Evolutionary conservation across 2,888 invertebrate genomes (phyloP), one percentile per base, ranked within the genome.

Genomic region (Nemapogon koenigi): DNA sequence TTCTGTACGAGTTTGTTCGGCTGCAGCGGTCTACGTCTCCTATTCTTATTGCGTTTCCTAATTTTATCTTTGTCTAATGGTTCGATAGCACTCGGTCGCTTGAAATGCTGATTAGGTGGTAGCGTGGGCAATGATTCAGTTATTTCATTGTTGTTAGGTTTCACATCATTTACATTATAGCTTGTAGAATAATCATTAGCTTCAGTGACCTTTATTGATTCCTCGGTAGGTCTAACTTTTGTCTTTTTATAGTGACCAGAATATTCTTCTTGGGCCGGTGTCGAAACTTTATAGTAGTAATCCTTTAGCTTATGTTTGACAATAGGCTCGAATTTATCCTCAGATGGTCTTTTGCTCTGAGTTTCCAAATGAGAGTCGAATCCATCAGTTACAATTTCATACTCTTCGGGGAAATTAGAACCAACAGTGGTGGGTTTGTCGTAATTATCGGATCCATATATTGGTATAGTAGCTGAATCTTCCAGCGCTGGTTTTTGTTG

Each of bases 281-380:
- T 73, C 35, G 75, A 72, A 36, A 75, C 70, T 49, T 63, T 73
- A 40, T 78, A 76, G 45, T 76, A 78, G 51, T 76, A 75, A 41
- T 78, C 78, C 49, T 72, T 75, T 10, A 75, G 59, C 43, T 76
- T 75, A 43, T 72, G 62, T 41, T 67, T 65, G 40, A 62, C 63
- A 44, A 78, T 72, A 13, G 76, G 75, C 52, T 76, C 73, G 50
- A 73, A 75, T 43, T 75, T 75, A 46, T 76, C 72, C 43, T 68
- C 73, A 44, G 66, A 51, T 39, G 78, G 78, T 51, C 69, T 69
- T 52, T 71, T 67, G 49, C 66, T 76, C 68, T 76, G 73, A 47
- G 70, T 62, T 60, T 78, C 75, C 51, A 63, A 53, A 46, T 68
- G 61, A 39, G 53, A 56, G 49, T 75, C 68, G 59, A 73, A 73